Percentiles rank a stretch among this genome's conserved stretches.
Evolutionary conservation across 2,113 vertebrate genomes (phyloP).

Genomic region (Lontra canadensis): DNA sequence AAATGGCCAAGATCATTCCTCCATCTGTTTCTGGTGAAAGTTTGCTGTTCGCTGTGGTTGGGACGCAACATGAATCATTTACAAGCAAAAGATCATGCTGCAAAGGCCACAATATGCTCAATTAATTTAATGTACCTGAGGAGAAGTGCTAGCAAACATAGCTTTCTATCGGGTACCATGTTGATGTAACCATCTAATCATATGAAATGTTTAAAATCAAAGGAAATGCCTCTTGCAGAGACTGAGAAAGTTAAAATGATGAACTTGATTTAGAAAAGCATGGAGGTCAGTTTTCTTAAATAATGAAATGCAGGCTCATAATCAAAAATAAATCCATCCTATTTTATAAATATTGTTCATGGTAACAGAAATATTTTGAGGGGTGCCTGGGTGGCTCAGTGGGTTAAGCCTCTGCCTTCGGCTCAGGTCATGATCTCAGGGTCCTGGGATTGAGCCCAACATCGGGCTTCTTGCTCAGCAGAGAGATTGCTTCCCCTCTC

Average conservation of each 20-base stretch:
- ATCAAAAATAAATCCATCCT: not conserved
- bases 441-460: no score
- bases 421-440: no score
- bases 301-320: not conserved
- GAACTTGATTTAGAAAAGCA: not conserved
- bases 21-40: conserved; percentile 75
- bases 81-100: conserved; percentile 66
- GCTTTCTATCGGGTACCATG: not conserved
- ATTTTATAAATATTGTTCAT: not conserved
- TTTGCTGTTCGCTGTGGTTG: conserved; percentile 56
- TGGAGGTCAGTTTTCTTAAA: not conserved
- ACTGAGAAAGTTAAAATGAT: not conserved
- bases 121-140: conserved; percentile 77
- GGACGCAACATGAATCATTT: conserved; percentile 66
- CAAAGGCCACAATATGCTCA: conserved; percentile 33
- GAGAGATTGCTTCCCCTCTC: no score
- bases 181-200: not conserved
- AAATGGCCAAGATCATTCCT: conserved; percentile 59
- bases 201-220: not conserved
- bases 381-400: no score
- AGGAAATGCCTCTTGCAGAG: not conserved
- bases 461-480: no score
- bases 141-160: conserved; percentile 63
- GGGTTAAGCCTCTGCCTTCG: no score
- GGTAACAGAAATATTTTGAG: not conserved